Evolutionary conservation across 2,113 vertebrate species (phyloP), one percentile per base, ranked within the genome.

Genomic region (Scolopax mira): DNA sequence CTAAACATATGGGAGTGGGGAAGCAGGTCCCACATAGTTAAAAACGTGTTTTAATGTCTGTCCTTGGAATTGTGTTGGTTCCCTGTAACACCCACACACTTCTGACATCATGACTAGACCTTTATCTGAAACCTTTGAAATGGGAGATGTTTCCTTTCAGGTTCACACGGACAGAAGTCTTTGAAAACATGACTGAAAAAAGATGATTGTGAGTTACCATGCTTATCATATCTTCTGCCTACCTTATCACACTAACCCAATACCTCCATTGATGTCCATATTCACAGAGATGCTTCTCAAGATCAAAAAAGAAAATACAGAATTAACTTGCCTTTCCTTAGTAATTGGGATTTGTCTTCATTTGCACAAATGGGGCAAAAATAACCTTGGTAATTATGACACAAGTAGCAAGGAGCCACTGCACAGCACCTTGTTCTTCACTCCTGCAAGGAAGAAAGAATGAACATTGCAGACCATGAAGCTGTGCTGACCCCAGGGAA

Each of bases 1-100:
- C 61, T 35, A 66, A 92, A 92, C 96, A 96, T 86, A 96, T 79
- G 94, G 85, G 80, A 95, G 85, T 65, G 37, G 77, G 77, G 81
- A 95, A 85, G 86, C 49, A 92, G 90, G 90, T 90, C 62, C 66
- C 77, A 93, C 73, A 93, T 72, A 69, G 48, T 54, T 84, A 81
- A 69, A 93, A 94, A 90, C 64, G 18, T 93, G 54, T 13, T 94
- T 93, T 65, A 62, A 72, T 65, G 25, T 37, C 83, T 89, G n/a
- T 92, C 67, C 83, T 95, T 87, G 54, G 83, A 69, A 69, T 89
- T 75, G 41, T 89, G 31, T 67, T 86, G 48, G 61, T 54, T 93
- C 65, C 57, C 57, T 86, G 77, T 64, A 91, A 84, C 41, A 55
- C 10, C 44, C 65, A 39, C 8, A 0, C 11, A 5, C 69, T 88